These are phyloP conservation scores for Dufourea novaeangliae DNA, from an alignment of 1,140 invertebrate genomes.

Conservation along the genomic window DNA sequence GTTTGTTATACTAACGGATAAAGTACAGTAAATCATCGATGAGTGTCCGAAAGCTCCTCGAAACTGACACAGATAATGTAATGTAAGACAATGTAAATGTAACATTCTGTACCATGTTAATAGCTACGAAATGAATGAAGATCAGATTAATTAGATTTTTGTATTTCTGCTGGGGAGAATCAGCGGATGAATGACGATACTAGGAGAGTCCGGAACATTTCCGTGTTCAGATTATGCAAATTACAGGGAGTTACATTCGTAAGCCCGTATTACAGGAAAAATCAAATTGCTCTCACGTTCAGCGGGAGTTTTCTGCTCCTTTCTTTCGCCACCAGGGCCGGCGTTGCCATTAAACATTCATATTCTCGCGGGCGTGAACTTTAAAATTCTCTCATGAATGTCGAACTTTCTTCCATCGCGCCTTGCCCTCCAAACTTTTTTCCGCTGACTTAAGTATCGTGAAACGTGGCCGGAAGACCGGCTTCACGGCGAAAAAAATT, in stretches of 20 bases:
- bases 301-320: background rate
- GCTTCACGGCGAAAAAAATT: background rate
- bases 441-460: slow-evolving; percentile 40
- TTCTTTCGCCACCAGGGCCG: slow-evolving; percentile 18
- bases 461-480: slow-evolving; percentile 15
- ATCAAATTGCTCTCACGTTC: slow-evolving; percentile 55
- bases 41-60: too few relatives aligned
- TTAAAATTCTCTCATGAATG: slow-evolving; percentile 61
- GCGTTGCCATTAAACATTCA: slow-evolving; percentile 60
- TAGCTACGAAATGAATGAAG: too few relatives aligned
- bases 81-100: too few relatives aligned
- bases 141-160: too few relatives aligned
- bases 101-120: too few relatives aligned
- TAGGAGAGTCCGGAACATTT: background rate
- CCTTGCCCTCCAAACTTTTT: slow-evolving; percentile 24
- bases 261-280: slow-evolving; percentile 41
- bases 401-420: slow-evolving; percentile 57
- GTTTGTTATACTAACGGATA: background rate
- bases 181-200: background rate
- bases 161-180: background rate
- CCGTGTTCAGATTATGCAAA: slow-evolving; percentile 47
- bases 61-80: too few relatives aligned
- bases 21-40: too few relatives aligned
- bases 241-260: slow-evolving; percentile 30
- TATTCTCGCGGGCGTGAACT: slow-evolving; percentile 60